Conservation (phyloP, 2,113 vertebrate species). For the Brachyhypopomus gauderio region DNA sequence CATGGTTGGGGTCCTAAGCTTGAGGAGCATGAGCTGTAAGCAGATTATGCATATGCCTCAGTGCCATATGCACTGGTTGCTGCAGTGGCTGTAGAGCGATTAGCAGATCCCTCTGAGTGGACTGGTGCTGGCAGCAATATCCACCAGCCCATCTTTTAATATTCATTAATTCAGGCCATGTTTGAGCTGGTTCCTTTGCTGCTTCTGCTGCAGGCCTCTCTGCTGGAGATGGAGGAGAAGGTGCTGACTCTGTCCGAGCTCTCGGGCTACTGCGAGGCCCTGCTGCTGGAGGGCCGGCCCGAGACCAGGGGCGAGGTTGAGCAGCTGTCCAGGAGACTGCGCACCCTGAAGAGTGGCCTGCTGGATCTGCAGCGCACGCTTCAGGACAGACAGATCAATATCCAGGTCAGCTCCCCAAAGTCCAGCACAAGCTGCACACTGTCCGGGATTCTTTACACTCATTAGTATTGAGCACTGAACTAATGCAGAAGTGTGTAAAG, state of each 20-base stretch:
- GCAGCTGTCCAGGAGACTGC: conserved; percentile 85
- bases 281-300: conserved; percentile 89
- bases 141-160: conserved; percentile 59
- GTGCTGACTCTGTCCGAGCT: conserved; percentile 90
- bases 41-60: conserved; percentile 79
- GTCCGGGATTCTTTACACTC: no score
- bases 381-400: conserved; percentile 88
- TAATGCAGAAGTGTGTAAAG: neutral
- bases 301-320: conserved; percentile 89
- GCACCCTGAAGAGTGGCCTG: conserved; percentile 86
- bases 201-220: conserved; percentile 88
- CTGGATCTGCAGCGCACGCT: conserved; percentile 92
- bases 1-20: conserved; percentile 65
- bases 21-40: conserved; percentile 77
- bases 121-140: conserved; percentile 64
- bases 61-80: conserved; percentile 67
- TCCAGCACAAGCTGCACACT: neutral
- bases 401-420: conserved; percentile 76
- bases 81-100: conserved; percentile 67
- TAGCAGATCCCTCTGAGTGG: conserved; percentile 56
- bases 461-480: neutral
- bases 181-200: conserved; percentile 77
- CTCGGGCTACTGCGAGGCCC: conserved; percentile 89
- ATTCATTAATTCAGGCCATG: conserved; percentile 56
- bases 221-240: conserved; percentile 96